A percentile compares a stretch with the other conserved stretches of the same genome.
phyloP scores from a whole-genome alignment of 2,888 invertebrate species.

The Magallana nippona region DNA sequence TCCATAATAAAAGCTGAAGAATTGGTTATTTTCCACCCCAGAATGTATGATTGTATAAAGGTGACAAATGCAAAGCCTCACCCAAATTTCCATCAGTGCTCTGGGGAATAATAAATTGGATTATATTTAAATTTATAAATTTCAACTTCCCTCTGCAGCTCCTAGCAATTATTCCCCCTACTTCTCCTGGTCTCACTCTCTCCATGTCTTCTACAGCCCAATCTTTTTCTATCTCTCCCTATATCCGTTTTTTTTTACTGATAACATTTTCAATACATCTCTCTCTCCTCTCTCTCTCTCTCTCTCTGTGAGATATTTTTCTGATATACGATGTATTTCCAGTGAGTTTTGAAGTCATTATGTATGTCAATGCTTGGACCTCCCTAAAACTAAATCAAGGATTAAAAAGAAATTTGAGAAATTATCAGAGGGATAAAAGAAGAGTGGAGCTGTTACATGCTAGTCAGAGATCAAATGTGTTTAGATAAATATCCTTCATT shows the following conservation, averaged over 20 bases:
- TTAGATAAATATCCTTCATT: conserved; percentile 10
- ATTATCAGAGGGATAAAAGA: conserved; percentile 17
- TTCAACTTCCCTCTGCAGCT: neutral
- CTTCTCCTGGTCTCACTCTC: conserved; percentile 36
- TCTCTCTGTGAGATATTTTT: neutral
- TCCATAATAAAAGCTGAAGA: conserved; percentile 18
- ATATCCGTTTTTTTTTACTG: no score
- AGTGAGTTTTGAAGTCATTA: neutral
- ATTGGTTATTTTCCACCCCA: conserved; percentile 7
- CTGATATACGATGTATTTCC: neutral
- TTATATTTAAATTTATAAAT: neutral
- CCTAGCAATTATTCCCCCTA: neutral
- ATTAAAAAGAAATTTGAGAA: conserved; percentile 28
- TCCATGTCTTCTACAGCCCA: neutral
- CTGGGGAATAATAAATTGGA: neutral
- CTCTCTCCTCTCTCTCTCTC: conserved; percentile 22
- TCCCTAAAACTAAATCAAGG: neutral
- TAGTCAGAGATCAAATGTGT: conserved; percentile 3
- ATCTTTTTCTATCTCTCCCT: neutral
- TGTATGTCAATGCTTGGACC: neutral
- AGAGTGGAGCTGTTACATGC: neutral
- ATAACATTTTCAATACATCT: no score
- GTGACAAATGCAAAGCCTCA: neutral
- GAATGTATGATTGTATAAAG: neutral
- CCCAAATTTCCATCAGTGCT: neutral